Evolutionary conservation across 1,140 invertebrate genomes (phyloP).

Genomic region (Nilaparvata lugens): DNA sequence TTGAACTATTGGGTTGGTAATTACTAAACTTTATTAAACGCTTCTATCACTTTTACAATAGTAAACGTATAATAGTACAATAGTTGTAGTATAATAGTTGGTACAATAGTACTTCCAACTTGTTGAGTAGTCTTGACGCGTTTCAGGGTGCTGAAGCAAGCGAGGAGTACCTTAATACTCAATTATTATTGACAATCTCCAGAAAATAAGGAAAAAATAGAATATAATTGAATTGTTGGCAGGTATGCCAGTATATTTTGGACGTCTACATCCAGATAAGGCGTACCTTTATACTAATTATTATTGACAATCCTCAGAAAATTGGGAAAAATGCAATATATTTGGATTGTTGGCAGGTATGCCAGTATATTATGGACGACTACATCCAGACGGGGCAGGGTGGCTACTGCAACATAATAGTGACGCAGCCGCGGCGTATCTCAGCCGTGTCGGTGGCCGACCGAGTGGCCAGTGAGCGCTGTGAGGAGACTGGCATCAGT

Average conservation of each 20-base stretch:
- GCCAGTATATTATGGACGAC: slow-evolving; percentile 94
- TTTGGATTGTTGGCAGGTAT: slow-evolving; percentile 53
- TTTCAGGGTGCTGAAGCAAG: neutral
- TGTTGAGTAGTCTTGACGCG: slow-evolving; percentile 3
- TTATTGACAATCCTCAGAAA: neutral
- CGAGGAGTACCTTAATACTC: neutral
- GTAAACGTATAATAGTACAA: no score
- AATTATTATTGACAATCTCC: neutral
- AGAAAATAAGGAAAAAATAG: slow-evolving; percentile 47
- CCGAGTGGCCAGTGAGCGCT: slow-evolving; percentile 76
- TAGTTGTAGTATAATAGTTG: no score
- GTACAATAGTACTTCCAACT: no score
- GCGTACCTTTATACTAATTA: neutral
- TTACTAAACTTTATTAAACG: no score
- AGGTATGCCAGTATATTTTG: slow-evolving; percentile 92
- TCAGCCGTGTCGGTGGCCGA: slow-evolving; percentile 92
- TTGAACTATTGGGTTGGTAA: no score
- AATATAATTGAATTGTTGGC: slow-evolving; percentile 31
- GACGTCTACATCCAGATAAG: slow-evolving; percentile 81
- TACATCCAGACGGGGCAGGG: slow-evolving; percentile 79
- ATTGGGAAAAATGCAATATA: slow-evolving; percentile 47
- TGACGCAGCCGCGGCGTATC: slow-evolving; percentile 90
- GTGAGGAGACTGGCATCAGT: slow-evolving; percentile 71
- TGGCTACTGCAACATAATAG: slow-evolving; percentile 75
- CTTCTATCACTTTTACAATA: no score